A percentile compares a stretch with the other conserved stretches of the same genome.
phyloP scores from a whole-genome alignment of 2,888 invertebrate species.

The Athalia circularis region DNA sequence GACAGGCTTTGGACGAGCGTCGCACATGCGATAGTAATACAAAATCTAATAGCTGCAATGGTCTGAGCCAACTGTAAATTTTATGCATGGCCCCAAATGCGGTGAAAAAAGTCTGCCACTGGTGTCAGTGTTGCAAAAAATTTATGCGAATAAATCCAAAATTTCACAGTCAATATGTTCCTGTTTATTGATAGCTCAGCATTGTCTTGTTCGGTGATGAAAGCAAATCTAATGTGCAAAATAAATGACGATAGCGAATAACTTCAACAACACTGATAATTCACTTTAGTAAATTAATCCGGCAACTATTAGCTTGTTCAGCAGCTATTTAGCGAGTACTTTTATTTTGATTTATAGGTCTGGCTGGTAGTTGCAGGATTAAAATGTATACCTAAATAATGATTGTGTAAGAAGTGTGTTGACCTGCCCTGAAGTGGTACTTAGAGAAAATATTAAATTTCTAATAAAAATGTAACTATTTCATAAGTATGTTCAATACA shows the following conservation, averaged over 20 bases:
- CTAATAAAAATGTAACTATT: constrained; percentile 33
- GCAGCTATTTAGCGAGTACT: constrained; percentile 42
- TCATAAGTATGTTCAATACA: constrained; percentile 39
- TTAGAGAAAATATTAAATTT: constrained; percentile 35
- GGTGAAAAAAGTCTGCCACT: background rate
- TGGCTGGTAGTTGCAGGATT: constrained; percentile 30
- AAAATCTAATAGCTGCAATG: background rate
- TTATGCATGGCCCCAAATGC: background rate
- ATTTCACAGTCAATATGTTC: background rate
- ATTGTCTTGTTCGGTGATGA: constrained; percentile 20
- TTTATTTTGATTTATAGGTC: constrained; percentile 9
- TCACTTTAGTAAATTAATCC: constrained; percentile 17
- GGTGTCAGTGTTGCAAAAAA: background rate
- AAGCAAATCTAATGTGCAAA: constrained; percentile 30
- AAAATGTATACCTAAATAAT: constrained; percentile 15
- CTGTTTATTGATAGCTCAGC: constrained; percentile 23
- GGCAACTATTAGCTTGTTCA: constrained; percentile 30
- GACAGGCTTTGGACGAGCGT: constrained; percentile 9
- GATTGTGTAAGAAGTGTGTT: constrained; percentile 42
- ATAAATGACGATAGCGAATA: constrained; percentile 20
- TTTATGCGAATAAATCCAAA: background rate
- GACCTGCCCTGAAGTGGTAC: constrained; percentile 41
- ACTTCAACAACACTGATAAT: constrained; percentile 30
- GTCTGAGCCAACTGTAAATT: background rate
- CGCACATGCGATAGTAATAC: background rate